Evolutionary conservation across 2,113 vertebrate species (phyloP).

Genomic region (Gymnarchus niloticus): DNA sequence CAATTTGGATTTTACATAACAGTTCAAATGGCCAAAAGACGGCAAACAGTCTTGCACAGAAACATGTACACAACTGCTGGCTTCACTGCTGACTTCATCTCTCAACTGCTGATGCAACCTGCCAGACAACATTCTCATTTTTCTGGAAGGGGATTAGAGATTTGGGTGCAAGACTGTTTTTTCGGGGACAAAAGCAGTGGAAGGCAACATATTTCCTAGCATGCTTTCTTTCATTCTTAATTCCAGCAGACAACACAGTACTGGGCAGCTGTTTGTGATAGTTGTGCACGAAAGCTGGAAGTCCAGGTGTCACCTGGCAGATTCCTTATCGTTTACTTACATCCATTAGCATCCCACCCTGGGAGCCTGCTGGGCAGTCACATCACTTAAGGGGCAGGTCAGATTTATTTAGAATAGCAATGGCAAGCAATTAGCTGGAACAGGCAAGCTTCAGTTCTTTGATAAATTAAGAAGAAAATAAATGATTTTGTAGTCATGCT

Average conservation of each 20-base stretch:
- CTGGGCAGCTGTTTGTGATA: neutral
- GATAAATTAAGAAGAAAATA: no score
- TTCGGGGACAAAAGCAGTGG: neutral
- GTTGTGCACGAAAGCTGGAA: no score
- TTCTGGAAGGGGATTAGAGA: neutral
- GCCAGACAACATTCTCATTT: neutral
- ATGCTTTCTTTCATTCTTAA: neutral
- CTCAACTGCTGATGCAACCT: neutral
- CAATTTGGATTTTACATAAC: conserved; percentile 47
- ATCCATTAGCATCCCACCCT: neutral
- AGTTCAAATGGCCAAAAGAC: conserved; percentile 42
- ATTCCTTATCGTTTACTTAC: neutral
- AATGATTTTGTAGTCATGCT: neutral
- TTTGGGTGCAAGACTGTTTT: neutral
- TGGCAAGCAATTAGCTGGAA: neutral
- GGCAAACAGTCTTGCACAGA: neutral
- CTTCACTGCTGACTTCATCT: neutral
- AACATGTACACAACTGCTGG: neutral
- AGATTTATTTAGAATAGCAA: neutral
- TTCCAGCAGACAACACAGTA: neutral
- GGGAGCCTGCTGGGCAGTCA: neutral
- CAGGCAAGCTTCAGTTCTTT: no score
- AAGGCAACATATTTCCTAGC: neutral
- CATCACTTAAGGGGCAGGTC: neutral
- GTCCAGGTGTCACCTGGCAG: neutral